A percentile compares a stretch with the other conserved stretches of the same genome.
Evolutionary conservation across 2,888 invertebrate genomes (phyloP).

Genomic region (Miltochrista miniata): DNA sequence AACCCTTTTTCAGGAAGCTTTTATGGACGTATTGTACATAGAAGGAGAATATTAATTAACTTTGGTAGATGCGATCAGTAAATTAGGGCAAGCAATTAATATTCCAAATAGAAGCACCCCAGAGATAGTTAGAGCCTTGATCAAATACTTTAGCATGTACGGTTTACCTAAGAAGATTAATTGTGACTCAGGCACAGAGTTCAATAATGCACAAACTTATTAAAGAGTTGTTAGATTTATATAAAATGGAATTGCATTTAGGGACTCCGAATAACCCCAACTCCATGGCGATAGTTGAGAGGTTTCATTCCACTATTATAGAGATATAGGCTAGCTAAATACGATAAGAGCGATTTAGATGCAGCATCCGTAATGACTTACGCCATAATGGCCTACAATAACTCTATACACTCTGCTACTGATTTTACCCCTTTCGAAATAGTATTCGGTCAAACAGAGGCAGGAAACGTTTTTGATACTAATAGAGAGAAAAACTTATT

Average conservation of each 20-base stretch:
- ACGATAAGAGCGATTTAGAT: not conserved
- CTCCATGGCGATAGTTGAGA: constrained; percentile 4
- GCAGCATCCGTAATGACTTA: not conserved
- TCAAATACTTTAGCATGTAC: constrained; percentile 6
- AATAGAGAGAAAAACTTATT: not conserved
- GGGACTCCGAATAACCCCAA: constrained; percentile 1
- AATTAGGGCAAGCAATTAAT: constrained; percentile 33
- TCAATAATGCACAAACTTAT: not conserved
- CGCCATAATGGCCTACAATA: not conserved
- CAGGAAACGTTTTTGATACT: not conserved
- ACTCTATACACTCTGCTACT: not conserved
- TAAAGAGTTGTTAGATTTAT: not conserved
- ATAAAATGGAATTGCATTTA: not conserved
- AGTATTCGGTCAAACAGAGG: not conserved
- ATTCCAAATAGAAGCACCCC: constrained; percentile 24
- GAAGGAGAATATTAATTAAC: not conserved
- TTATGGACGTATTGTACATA: not conserved
- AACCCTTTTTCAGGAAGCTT: not conserved
- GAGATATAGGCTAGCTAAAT: not conserved
- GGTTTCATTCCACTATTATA: not conserved
- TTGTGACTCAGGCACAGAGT: no score
- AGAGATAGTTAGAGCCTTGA: constrained; percentile 7
- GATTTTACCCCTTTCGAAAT: constrained; percentile 1
- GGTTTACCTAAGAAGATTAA: constrained; percentile 7
- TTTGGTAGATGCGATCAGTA: not conserved